Evolutionary conservation across 1,140 invertebrate genomes (phyloP).

Genomic region (Caenorhabditis remanei): DNA sequence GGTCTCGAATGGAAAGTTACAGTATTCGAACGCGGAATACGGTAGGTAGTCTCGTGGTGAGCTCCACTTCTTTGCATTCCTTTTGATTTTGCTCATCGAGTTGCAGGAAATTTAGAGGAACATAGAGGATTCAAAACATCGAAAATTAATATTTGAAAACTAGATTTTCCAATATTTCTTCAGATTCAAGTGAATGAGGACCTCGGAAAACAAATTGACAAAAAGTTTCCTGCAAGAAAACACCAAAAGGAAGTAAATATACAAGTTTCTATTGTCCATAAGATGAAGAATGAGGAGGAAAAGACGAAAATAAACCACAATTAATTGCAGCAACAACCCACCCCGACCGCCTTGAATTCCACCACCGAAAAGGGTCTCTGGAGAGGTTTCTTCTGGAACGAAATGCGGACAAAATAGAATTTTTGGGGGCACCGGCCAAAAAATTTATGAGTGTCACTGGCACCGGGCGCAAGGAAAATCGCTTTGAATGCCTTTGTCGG

Average conservation of each 20-base stretch:
- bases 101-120: too few species aligned
- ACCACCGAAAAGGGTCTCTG: constrained; percentile 15
- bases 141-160: too few species aligned
- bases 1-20: too few species aligned
- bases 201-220: neutral
- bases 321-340: constrained; percentile 1
- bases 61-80: too few species aligned
- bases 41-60: too few species aligned
- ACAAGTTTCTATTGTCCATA: too few species aligned
- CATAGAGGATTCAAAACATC: too few species aligned
- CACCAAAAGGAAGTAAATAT: neutral
- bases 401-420: constrained; percentile 35
- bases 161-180: too few species aligned
- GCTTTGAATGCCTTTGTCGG: neutral
- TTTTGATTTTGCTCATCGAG: too few species aligned
- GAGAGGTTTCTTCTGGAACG: constrained; percentile 46
- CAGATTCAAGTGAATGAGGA: too few species aligned
- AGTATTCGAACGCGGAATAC: too few species aligned
- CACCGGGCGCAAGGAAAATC: neutral
- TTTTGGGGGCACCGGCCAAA: neutral
- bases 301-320: constrained; percentile 11
- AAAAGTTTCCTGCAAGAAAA: neutral
- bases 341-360: neutral
- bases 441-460: constrained; percentile 40
- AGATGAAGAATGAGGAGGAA: neutral